Conservation (phyloP, 2,888 invertebrate genomes). For the Ophion ventricosus region DNA sequence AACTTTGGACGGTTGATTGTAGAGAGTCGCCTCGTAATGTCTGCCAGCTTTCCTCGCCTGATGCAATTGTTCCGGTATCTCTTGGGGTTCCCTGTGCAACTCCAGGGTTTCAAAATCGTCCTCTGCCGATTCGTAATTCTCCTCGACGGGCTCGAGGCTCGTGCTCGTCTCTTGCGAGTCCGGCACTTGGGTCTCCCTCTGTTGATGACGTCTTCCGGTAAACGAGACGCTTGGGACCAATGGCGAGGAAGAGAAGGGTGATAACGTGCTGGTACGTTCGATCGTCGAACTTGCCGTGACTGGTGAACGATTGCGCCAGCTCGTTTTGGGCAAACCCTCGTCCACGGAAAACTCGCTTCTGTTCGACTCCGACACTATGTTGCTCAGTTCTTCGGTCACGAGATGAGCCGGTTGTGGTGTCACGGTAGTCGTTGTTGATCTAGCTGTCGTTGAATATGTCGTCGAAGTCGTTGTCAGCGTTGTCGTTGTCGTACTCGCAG, state of each 20-base stretch:
- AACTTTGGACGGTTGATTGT: conserved; percentile 84
- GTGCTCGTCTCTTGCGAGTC: conserved; percentile 71
- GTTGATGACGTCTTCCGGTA: conserved; percentile 47
- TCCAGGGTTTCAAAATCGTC: conserved; percentile 75
- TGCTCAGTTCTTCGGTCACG: conserved; percentile 83
- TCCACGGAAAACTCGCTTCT: conserved; percentile 86
- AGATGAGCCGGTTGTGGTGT: conserved; percentile 74
- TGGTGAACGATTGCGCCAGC: conserved; percentile 75
- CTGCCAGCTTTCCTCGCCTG: conserved; percentile 83
- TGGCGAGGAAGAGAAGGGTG: conserved; percentile 44
- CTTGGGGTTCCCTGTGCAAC: conserved; percentile 77
- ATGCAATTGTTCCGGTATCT: conserved; percentile 78
- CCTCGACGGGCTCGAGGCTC: conserved; percentile 76
- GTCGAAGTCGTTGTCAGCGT: conserved; percentile 10
- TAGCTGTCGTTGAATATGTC: conserved; percentile 50
- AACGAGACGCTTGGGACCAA: conserved; percentile 15
- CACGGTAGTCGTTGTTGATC: conserved; percentile 68
- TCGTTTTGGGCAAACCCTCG: conserved; percentile 85
- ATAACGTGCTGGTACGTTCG: conserved; percentile 49
- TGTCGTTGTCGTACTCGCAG: conserved; percentile 75
- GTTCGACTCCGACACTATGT: conserved; percentile 85
- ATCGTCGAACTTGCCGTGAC: conserved; percentile 74
- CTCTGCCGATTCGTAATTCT: conserved; percentile 77
- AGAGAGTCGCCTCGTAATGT: conserved; percentile 81
- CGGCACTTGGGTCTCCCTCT: conserved; percentile 63